Evolutionary conservation across 1,140 invertebrate genomes (phyloP), one percentile per base, ranked within the genome.

Genomic region (Conus betulinus): DNA sequence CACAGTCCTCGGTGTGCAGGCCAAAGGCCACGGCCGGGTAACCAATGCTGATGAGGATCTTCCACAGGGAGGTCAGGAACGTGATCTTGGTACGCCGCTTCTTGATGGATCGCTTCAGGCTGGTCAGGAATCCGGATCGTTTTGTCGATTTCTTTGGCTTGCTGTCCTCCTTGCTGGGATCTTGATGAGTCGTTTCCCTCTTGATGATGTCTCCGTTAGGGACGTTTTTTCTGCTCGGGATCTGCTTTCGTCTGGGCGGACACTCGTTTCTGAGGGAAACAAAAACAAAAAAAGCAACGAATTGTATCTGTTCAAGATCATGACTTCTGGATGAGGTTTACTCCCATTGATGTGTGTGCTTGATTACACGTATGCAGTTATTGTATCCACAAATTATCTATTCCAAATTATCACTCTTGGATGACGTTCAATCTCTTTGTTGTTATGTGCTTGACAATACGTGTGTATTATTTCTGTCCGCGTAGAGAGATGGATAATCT

Each of bases 61-160:
- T 95, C 94, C 94, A 95, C 8, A 93, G 20, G 51, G 88, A 91
- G 0, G 91, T 91, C 20, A 94, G 84, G 8, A 93, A 81, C 13
- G 89, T 90, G 13, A 93, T 91, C 79, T 93, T 94, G 3, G 93
- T 92, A 7, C 92, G 86, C 11, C 91, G 84, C 67, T 92, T 89
- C 53, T 89, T 89, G 39, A 94, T 86, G 51, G 92, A 88, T 39
- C 91, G 86, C 79, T 93, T 93, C 3, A 93, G 88, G 17, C 87
- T 83, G 27, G 89, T 89, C 71, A 94, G 89, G 67, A 89, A 67
- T 20, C 27, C 86, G 76, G n/a, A 23, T n/a, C 55, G 53, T 10
- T 23, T n/a, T 78, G 13, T 78, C 10, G 10, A 8, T 27, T 79
- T 27, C 11, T 79, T 79, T 1, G 78, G 27, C 13, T 79, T 79